Base-by-base conservation (phyloP, 2,888 invertebrate species). In the Caenorhabditis angaria region DNA sequence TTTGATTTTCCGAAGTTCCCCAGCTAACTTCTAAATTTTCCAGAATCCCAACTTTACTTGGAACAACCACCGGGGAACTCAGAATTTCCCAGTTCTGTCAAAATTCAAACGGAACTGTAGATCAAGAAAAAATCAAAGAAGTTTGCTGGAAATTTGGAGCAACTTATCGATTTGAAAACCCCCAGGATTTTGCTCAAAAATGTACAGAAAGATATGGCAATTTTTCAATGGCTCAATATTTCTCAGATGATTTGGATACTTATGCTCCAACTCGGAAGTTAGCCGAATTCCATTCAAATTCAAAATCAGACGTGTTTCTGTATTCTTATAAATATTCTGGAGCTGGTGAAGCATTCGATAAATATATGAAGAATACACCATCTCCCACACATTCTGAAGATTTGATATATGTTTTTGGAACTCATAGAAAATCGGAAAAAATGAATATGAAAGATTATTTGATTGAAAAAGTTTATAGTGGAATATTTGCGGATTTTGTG, bases 331-430 rank as follows among this genome's bases (percentile, higher is more conserved):
- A 56, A 3, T 77, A 77, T 61, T 55, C 56, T 14, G 70, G 69
- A 51, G 71, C 77, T 12, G 67, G 66, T 0, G 32, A 47, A 1
- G 74, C 67, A 0, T 77, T 68, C 61, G 55, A 58, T 20, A 70
- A 71, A 57, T 77, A 77, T 41, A 18, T 29, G 18, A 20, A 47
- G 0, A n/a, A 60, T 0, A 56, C 53, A 0, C 57, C 60, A 8
- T 73, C 73, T 6, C 77, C 77, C 1, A 53, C 53, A n/a, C 77
- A 77, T 48, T 71, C 77, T 8, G 77, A 77, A 64, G 77, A 77
- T 55, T 63, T 69, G 57, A 71, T 75, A 53, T 77, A 77, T 54
- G 24, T 61, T 20, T 67, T 77, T 32, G 77, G 77, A 32, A 68
- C 71, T n/a, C 69, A 77, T 64, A 71, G 77, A 28, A 59, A 47